phyloP scores from a whole-genome alignment of 2,888 invertebrate genomes.

The Sinotaia quadrata region DNA sequence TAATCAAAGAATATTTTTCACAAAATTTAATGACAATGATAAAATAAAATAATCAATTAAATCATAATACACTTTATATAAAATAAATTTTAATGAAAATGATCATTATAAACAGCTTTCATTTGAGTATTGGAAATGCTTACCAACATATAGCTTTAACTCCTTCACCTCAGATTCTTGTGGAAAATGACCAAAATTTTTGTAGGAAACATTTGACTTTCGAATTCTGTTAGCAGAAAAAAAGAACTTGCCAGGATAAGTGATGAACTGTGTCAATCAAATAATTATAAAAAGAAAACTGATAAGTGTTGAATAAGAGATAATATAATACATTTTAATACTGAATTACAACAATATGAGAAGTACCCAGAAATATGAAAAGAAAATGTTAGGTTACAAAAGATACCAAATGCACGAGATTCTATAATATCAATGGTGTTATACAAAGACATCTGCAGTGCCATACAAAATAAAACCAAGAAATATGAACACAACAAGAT shows the following conservation, averaged over 20 bases:
- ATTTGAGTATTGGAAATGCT: slow-evolving; percentile 72
- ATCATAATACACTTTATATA: background rate
- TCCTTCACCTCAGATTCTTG: slow-evolving; percentile 93
- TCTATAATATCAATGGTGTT: no score
- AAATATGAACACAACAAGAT: no score
- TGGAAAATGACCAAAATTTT: slow-evolving; percentile 92
- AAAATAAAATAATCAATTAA: no score
- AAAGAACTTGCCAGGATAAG: slow-evolving; percentile 14
- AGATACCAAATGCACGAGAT: no score
- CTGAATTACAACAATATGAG: no score
- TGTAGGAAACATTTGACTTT: slow-evolving; percentile 96
- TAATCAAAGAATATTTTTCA: no score
- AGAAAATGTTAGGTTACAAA: no score
- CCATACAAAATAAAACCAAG: background rate
- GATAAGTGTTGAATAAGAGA: background rate
- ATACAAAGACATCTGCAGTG: background rate
- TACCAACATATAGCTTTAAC: slow-evolving; percentile 93
- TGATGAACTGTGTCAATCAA: no score
- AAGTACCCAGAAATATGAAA: no score
- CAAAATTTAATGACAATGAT: no score
- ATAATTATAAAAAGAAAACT: background rate
- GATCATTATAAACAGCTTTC: no score
- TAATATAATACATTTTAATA: background rate
- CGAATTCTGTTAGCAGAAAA: slow-evolving; percentile 77
- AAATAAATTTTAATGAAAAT: background rate